Conservation (phyloP, 23 tunicate species). For the Halocynthia roretzi region DNA sequence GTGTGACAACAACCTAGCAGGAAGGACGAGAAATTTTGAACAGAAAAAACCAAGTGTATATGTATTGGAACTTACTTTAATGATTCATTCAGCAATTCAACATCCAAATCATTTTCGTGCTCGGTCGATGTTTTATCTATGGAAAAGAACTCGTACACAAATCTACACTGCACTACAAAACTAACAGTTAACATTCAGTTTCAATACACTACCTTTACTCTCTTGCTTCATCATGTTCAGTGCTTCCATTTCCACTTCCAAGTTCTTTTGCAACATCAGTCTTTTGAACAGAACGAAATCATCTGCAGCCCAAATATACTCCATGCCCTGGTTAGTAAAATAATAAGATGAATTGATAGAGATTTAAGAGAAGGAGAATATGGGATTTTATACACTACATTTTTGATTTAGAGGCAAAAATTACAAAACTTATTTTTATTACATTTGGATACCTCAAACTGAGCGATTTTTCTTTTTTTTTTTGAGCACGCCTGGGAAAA, state of each 20-base stretch:
- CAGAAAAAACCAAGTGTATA: too few species aligned
- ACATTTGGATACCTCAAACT: neutral
- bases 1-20: too few species aligned
- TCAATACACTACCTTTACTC: slow-evolving; percentile 1
- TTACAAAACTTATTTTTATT: too few species aligned
- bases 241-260: slow-evolving; percentile 70
- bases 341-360: neutral
- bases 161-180: too few species aligned
- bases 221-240: slow-evolving; percentile 27
- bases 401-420: neutral
- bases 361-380: neutral
- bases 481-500: slow-evolving; percentile 62
- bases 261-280: slow-evolving; percentile 62
- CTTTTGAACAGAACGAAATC: slow-evolving; percentile 77
- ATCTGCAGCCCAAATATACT: slow-evolving; percentile 92
- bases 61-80: too few species aligned
- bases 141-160: too few species aligned
- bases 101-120: too few species aligned
- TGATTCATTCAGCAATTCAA: too few species aligned
- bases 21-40: too few species aligned
- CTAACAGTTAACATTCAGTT: too few species aligned
- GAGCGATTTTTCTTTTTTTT: slow-evolving; percentile 9
- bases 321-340: slow-evolving; percentile 29
- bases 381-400: neutral
- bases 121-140: too few species aligned